Evolutionary conservation across 2,113 vertebrate species (phyloP).

Genomic region (Poicephalus meyeri): DNA sequence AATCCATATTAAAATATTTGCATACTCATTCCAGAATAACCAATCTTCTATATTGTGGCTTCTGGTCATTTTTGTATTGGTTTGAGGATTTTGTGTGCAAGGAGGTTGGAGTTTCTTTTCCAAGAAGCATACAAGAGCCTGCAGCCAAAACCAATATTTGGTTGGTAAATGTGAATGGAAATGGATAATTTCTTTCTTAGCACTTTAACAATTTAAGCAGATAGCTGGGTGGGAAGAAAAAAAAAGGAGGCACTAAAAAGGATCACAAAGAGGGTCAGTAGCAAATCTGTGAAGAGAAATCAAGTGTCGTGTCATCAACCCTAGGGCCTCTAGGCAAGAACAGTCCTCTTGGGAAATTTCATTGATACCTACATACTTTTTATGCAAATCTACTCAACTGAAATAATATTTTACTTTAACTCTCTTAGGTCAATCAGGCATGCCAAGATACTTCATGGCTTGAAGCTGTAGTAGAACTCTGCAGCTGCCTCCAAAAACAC

Average conservation of each 20-base stretch:
- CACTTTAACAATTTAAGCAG: background rate
- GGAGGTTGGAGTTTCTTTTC: background rate
- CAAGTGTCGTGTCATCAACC: background rate
- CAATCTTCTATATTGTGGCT: background rate
- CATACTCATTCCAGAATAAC: background rate
- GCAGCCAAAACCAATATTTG: background rate
- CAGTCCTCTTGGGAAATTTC: background rate
- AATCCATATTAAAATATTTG: background rate
- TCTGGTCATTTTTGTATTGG: background rate
- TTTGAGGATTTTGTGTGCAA: background rate
- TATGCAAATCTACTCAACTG: background rate
- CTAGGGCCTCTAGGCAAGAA: background rate
- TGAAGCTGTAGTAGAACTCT: background rate
- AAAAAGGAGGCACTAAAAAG: background rate
- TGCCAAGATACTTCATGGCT: background rate
- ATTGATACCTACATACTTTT: background rate
- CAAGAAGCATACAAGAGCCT: background rate
- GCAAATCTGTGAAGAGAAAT: background rate
- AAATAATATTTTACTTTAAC: slow-evolving; percentile 6
- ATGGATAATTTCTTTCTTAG: background rate
- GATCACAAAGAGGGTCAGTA: background rate
- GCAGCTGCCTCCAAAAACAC: background rate
- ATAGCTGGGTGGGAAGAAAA: background rate
- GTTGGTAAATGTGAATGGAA: background rate
- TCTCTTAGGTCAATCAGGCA: background rate